These are phyloP conservation scores for Pangasius djambal DNA, from an alignment of 2,797 vertebrate species.

Conservation along the genomic window DNA sequence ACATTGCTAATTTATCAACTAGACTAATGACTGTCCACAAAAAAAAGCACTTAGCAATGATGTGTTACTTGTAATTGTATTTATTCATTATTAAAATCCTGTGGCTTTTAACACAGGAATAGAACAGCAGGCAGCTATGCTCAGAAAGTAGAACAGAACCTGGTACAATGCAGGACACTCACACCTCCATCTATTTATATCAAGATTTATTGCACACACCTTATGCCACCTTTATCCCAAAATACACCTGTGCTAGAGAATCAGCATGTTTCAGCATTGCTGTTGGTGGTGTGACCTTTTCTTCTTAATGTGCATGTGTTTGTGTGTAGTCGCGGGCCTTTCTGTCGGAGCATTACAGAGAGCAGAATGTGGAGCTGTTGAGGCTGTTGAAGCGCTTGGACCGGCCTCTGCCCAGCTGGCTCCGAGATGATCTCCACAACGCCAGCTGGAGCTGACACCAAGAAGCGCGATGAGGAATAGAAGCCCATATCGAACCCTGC, in stretches of 20 bases:
- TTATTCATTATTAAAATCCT: constrained; percentile 15
- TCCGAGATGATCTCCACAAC: constrained; percentile 83
- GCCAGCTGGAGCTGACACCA: constrained; percentile 79
- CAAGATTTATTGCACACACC: constrained; percentile 33
- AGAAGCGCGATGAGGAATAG: background rate
- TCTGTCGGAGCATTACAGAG: constrained; percentile 81
- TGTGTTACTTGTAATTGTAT: background rate
- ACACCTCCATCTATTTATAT: constrained; percentile 22
- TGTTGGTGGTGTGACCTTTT: constrained; percentile 14
- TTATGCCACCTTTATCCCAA: constrained; percentile 9
- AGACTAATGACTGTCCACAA: background rate
- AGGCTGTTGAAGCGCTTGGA: constrained; percentile 83
- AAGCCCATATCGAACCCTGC: constrained; percentile 38
- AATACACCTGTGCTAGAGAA: constrained; percentile 17
- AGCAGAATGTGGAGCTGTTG: constrained; percentile 82
- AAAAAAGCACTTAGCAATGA: constrained; percentile 11
- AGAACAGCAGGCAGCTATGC: background rate
- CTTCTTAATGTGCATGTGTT: background rate
- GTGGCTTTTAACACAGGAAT: background rate
- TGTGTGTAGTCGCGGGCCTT: constrained; percentile 76
- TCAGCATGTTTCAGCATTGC: constrained; percentile 1
- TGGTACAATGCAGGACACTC: constrained; percentile 13
- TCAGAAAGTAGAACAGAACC: constrained; percentile 33
- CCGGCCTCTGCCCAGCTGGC: constrained; percentile 83
- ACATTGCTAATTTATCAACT: constrained; percentile 24